Evolutionary conservation across 2,888 invertebrate genomes (phyloP).

Genomic region (Conistra vaccinii): DNA sequence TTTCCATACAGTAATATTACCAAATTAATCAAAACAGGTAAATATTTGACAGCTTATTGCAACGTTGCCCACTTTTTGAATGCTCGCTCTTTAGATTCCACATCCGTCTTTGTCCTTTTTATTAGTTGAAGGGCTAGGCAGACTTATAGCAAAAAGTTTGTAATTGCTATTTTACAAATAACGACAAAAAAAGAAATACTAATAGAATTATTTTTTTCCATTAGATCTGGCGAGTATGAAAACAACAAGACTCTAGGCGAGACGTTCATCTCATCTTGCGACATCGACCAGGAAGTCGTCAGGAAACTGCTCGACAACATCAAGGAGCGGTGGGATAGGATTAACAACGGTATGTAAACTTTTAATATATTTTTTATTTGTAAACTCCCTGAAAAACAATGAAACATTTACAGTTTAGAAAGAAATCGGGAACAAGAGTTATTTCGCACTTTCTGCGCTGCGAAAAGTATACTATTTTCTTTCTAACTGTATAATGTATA

Average conservation of each 20-base stretch:
- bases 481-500: neutral
- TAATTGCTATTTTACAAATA: no score
- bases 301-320: conserved; percentile 95
- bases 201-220: neutral
- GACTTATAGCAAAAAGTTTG: no score
- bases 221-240: conserved; percentile 96
- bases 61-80: no score
- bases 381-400: neutral
- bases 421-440: no score
- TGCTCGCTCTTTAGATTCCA: no score
- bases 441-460: neutral
- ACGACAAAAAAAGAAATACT: no score
- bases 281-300: conserved; percentile 97
- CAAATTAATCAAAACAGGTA: no score
- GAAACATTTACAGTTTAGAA: neutral
- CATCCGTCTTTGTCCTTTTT: no score
- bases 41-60: no score
- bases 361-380: neutral
- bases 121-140: no score
- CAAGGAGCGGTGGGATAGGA: conserved; percentile 97
- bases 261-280: conserved; percentile 96
- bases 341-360: conserved; percentile 93
- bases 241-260: conserved; percentile 96
- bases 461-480: neutral
- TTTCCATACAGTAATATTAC: no score